A percentile compares a stretch with the other conserved stretches of the same genome.
These are phyloP conservation scores for Erebia epiphron DNA, from an alignment of 2,888 invertebrate species.

Conservation along the genomic window DNA sequence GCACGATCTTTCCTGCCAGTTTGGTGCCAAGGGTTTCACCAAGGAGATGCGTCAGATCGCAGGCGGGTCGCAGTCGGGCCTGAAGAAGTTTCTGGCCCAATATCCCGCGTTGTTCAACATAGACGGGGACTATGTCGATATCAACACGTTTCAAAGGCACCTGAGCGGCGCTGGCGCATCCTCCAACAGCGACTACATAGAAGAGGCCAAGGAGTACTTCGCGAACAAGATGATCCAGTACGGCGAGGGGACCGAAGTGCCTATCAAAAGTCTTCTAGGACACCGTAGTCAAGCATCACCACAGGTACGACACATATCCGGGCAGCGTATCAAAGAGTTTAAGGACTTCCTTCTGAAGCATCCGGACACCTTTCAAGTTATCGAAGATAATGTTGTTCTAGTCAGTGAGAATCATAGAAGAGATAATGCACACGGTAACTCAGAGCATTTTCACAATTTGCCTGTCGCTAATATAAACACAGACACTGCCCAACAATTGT, in stretches of 20 bases:
- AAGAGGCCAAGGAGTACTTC: constrained; percentile 99
- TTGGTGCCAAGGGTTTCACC: constrained; percentile 99
- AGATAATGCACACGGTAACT: constrained; percentile 85
- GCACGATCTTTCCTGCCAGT: constrained; percentile 99
- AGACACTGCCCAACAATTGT: constrained; percentile 90
- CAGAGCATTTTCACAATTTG: constrained; percentile 86
- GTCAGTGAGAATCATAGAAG: constrained; percentile 87
- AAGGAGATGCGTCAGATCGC: constrained; percentile 99
- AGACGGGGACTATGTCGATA: constrained; percentile 95
- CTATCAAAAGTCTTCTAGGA: constrained; percentile 97
- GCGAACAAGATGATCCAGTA: constrained; percentile 97
- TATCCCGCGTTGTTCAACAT: constrained; percentile 98
- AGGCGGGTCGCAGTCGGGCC: constrained; percentile 97
- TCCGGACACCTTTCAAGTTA: constrained; percentile 92
- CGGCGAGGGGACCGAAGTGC: constrained; percentile 97
- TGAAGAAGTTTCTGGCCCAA: constrained; percentile 97
- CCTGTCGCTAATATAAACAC: constrained; percentile 92
- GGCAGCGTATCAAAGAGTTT: constrained; percentile 97
- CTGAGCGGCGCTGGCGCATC: constrained; percentile 81
- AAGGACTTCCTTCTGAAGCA: constrained; percentile 93
- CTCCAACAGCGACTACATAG: constrained; percentile 94
- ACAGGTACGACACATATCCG: constrained; percentile 97
- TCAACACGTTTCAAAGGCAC: constrained; percentile 90
- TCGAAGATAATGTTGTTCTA: constrained; percentile 93
- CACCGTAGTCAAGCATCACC: constrained; percentile 98